phyloP scores from a whole-genome alignment of 2,797 vertebrate genomes.

The Hirundo rustica region DNA sequence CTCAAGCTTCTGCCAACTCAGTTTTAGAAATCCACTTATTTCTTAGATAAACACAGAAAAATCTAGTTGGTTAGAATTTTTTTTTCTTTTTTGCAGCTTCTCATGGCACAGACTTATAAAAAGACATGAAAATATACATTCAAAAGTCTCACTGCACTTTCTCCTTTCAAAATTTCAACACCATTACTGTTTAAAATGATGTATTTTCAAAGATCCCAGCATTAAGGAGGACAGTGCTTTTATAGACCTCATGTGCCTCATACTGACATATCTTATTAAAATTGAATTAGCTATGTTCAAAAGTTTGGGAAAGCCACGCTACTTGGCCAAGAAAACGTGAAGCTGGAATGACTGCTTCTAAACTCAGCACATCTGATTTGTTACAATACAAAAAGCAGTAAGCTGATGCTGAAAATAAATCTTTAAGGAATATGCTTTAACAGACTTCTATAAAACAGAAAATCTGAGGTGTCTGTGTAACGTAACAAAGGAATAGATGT shows the following conservation, averaged over 20 bases:
- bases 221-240: not conserved
- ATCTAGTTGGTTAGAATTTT: not conserved
- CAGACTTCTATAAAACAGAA: not conserved
- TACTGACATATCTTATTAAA: not conserved
- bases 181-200: not conserved
- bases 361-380: not conserved
- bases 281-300: not conserved
- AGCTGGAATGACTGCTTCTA: not conserved
- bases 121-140: not conserved
- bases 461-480: not conserved
- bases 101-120: not conserved
- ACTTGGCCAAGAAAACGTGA: not conserved
- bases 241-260: not conserved
- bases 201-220: not conserved
- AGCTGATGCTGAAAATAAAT: not conserved
- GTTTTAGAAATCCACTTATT: not conserved
- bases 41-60: not conserved
- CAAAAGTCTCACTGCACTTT: not conserved
- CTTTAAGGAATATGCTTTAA: not conserved
- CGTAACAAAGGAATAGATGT: not conserved
- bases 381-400: not conserved
- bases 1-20: not conserved
- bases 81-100: not conserved
- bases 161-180: not conserved
- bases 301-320: not conserved